These are phyloP conservation scores for Idaea straminata DNA, from an alignment of 2,888 invertebrate species.

Conservation along the genomic window DNA sequence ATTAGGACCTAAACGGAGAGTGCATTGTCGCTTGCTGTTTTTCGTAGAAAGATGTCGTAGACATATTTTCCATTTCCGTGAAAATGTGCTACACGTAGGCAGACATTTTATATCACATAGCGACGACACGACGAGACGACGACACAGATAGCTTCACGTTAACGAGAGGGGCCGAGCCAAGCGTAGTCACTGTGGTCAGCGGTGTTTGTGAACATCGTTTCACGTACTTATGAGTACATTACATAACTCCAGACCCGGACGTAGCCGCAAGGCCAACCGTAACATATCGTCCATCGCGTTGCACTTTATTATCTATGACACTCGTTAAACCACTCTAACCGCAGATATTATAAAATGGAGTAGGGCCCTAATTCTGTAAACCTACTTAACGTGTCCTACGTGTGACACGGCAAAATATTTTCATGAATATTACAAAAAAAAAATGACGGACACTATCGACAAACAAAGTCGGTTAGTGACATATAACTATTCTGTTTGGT, in stretches of 20 bases:
- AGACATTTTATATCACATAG: not conserved
- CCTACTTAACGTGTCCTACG: too few relatives aligned
- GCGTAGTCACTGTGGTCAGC: conserved; percentile 10
- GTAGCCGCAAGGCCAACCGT: conserved; percentile 57
- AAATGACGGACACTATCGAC: too few relatives aligned
- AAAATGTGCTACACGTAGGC: not conserved
- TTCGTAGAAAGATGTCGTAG: not conserved
- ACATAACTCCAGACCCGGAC: conserved; percentile 71
- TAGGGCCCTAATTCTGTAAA: too few relatives aligned
- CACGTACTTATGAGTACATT: conserved; percentile 36
- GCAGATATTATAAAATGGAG: not conserved
- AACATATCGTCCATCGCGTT: conserved; percentile 42
- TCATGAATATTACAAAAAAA: too few relatives aligned
- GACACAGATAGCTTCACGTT: conserved; percentile 12
- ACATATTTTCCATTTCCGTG: not conserved
- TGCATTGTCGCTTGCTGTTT: too few relatives aligned
- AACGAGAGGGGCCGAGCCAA: conserved; percentile 19
- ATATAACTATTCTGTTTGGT: too few relatives aligned
- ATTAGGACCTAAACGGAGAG: too few relatives aligned
- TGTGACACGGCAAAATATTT: too few relatives aligned
- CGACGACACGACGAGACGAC: not conserved
- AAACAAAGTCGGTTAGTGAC: too few relatives aligned
- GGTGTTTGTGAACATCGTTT: conserved; percentile 33
- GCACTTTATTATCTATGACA: conserved; percentile 26
- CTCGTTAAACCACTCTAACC: not conserved